These are phyloP conservation scores for Tenthredo livida DNA, from an alignment of 2,888 invertebrate genomes.

Conservation along the genomic window DNA sequence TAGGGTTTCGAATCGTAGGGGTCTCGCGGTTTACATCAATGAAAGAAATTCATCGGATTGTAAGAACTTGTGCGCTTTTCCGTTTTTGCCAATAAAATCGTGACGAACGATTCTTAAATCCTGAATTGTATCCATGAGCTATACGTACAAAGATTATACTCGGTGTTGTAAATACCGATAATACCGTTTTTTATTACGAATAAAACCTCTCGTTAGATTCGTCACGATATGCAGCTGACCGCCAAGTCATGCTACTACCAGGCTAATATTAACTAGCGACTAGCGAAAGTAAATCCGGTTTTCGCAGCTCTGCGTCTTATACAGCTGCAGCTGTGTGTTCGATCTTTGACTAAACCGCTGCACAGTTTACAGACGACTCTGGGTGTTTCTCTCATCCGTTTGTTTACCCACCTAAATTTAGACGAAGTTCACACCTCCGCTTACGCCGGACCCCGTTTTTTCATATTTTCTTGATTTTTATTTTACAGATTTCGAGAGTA, in stretches of 20 bases:
- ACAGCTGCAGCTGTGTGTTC: not conserved
- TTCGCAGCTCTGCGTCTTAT: not conserved
- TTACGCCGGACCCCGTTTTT: not conserved
- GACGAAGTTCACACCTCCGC: not conserved
- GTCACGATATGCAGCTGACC: slow-evolving; percentile 28
- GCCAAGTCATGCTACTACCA: slow-evolving; percentile 5
- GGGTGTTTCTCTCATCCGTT: not conserved
- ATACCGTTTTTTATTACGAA: not conserved
- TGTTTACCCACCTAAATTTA: not conserved
- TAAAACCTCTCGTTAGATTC: slow-evolving; percentile 17
- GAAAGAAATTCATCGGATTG: slow-evolving; percentile 6
- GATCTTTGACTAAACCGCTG: not conserved
- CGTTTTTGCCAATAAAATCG: not conserved
- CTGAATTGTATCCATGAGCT: not conserved
- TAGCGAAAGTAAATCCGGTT: slow-evolving; percentile 38
- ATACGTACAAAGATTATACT: not conserved
- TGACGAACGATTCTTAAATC: not conserved
- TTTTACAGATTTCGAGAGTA: slow-evolving; percentile 63
- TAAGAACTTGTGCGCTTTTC: not conserved
- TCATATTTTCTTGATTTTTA: not conserved
- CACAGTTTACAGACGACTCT: not conserved
- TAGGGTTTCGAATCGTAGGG: not conserved
- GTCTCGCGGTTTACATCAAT: not conserved
- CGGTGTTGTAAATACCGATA: slow-evolving; percentile 4
- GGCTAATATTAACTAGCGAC: slow-evolving; percentile 37